A percentile compares a stretch with the other conserved stretches of the same genome.
Evolutionary conservation across 2,113 vertebrate genomes (phyloP).

Genomic region (Nothoprocta perdicaria): DNA sequence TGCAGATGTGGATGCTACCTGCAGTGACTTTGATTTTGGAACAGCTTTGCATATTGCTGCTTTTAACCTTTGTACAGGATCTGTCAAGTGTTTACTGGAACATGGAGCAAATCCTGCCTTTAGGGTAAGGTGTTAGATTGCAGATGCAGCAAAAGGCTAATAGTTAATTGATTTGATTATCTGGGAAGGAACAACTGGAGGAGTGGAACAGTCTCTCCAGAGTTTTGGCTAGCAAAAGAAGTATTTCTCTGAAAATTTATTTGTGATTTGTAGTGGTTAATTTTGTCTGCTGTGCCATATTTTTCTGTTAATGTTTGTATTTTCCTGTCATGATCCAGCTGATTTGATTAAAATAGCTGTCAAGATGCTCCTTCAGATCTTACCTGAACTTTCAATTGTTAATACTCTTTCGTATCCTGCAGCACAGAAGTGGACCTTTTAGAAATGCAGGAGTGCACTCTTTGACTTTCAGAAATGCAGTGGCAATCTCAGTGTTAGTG

Average conservation of each 20-base stretch:
- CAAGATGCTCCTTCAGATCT: background rate
- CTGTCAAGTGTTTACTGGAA: constrained; percentile 91
- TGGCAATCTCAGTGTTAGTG: background rate
- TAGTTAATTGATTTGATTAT: background rate
- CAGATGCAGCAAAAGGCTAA: background rate
- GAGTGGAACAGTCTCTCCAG: background rate
- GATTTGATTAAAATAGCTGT: background rate
- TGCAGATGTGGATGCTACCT: constrained; percentile 95
- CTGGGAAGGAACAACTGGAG: background rate
- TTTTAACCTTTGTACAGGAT: constrained; percentile 91
- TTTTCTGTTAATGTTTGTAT: background rate
- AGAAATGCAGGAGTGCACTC: background rate
- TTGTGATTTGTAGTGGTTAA: background rate
- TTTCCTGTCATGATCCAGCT: background rate
- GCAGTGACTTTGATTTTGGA: constrained; percentile 97
- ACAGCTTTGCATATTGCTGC: constrained; percentile 96
- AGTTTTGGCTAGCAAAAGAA: background rate
- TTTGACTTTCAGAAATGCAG: background rate
- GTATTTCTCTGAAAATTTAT: background rate
- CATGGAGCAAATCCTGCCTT: constrained; percentile 95
- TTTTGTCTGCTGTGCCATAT: background rate
- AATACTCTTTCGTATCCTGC: background rate
- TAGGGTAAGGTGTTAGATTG: constrained; percentile 82
- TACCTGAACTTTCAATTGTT: background rate
- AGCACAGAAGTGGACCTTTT: background rate